phyloP scores from a whole-genome alignment of 2,113 vertebrate species.

The Hippocampus guttulatus region DNA sequence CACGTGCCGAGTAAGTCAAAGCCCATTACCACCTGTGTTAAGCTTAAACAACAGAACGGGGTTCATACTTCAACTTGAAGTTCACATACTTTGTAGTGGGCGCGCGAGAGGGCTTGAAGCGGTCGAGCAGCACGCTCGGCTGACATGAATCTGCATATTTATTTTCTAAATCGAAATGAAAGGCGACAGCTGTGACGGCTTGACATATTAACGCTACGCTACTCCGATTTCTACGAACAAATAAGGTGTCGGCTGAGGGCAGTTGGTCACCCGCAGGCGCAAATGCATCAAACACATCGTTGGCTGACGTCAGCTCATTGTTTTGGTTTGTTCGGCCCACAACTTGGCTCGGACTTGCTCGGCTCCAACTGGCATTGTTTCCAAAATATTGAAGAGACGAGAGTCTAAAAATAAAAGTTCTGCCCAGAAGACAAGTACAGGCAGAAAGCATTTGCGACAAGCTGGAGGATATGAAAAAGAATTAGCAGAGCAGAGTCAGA shows the following conservation, averaged over 20 bases:
- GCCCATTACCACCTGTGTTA: neutral
- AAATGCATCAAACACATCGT: neutral
- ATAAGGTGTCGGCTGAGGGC: neutral
- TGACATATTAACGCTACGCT: neutral
- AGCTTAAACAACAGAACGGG: neutral
- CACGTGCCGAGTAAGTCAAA: neutral
- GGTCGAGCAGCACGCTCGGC: neutral
- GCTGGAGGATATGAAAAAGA: no score
- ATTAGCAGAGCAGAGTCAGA: neutral
- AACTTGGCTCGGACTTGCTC: no score
- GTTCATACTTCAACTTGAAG: neutral
- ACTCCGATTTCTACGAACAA: neutral
- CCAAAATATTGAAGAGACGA: neutral
- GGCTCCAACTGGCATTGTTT: neutral
- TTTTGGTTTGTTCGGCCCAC: neutral
- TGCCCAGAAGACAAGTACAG: neutral
- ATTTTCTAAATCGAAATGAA: neutral
- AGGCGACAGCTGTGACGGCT: neutral
- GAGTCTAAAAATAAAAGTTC: neutral
- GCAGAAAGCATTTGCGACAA: neutral
- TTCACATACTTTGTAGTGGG: slow-evolving; percentile 22
- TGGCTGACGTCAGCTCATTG: neutral
- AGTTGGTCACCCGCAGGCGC: neutral
- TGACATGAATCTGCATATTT: slow-evolving; percentile 9
- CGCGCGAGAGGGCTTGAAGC: slow-evolving; percentile 6